phyloP scores from a whole-genome alignment of 2,888 invertebrate genomes.

The Camponotus fellah region DNA sequence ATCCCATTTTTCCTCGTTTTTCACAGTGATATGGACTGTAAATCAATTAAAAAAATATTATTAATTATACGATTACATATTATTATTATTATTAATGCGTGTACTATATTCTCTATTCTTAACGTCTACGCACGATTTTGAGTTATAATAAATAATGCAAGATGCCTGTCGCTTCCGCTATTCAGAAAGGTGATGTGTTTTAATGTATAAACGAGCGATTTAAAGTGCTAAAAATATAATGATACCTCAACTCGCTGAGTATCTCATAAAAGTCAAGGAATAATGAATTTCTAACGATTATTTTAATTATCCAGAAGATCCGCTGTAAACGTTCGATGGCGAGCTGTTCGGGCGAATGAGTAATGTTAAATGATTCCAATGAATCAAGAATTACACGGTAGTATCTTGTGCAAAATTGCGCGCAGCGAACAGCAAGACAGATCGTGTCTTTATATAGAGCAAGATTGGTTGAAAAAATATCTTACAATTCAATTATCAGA shows the following conservation, averaged over 20 bases:
- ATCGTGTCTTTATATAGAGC: neutral
- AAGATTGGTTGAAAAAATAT: neutral
- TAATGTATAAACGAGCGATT: neutral
- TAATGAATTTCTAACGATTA: neutral
- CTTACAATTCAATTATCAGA: neutral
- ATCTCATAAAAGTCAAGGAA: neutral
- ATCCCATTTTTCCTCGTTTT: neutral
- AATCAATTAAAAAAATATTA: neutral
- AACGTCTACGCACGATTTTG: neutral
- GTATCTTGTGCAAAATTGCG: neutral
- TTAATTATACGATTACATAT: neutral
- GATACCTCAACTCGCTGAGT: neutral
- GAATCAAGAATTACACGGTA: neutral
- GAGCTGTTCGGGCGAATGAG: neutral
- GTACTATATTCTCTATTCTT: neutral
- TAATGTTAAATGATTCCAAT: neutral
- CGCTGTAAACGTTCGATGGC: neutral
- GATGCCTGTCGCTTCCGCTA: neutral
- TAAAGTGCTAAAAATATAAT: neutral
- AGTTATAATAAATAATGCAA: neutral
- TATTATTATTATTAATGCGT: neutral
- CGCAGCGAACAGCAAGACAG: neutral
- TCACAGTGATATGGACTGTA: neutral
- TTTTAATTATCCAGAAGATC: neutral
- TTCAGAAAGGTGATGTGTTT: neutral